phyloP scores from a whole-genome alignment of 2,797 vertebrate species.

The Pseudochirops corinnae region DNA sequence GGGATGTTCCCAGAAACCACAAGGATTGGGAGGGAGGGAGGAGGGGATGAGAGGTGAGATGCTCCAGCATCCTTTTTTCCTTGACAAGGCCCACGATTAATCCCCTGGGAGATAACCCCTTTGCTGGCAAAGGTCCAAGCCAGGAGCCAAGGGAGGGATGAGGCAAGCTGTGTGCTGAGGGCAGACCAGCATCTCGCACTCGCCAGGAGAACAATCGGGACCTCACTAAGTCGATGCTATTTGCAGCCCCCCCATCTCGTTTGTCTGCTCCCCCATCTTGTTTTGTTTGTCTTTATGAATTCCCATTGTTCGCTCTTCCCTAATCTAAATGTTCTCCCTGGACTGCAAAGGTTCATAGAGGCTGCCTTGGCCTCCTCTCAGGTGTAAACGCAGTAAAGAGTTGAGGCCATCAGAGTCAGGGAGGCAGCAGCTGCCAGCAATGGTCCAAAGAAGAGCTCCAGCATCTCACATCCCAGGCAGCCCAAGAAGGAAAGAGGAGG shows the following conservation, averaged over 20 bases:
- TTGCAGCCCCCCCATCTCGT: slow-evolving; percentile 39
- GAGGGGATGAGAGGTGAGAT: not conserved
- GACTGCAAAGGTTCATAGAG: not conserved
- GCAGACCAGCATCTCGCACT: fast-evolving
- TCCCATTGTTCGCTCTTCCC: slow-evolving; percentile 48
- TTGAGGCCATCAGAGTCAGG: fast-evolving
- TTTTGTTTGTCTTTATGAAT: slow-evolving; percentile 55
- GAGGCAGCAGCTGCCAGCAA: fast-evolving
- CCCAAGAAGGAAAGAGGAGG: not conserved
- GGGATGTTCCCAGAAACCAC: not conserved
- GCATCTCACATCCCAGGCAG: not conserved
- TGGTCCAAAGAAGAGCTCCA: not conserved
- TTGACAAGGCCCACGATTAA: not conserved
- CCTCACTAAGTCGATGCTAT: not conserved
- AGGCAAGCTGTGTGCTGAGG: not conserved
- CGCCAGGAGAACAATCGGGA: slow-evolving; percentile 47
- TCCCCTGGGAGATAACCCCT: not conserved
- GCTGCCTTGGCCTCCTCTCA: not conserved
- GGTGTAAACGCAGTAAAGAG: not conserved
- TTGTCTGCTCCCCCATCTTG: not conserved
- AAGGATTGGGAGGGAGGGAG: too few relatives aligned
- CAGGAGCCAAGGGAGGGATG: not conserved
- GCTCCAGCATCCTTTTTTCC: not conserved
- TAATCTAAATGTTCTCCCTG: slow-evolving; percentile 3
- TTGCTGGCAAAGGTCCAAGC: not conserved